phyloP scores from a whole-genome alignment of 2,797 vertebrate genomes.

The Mastacembelus armatus region DNA sequence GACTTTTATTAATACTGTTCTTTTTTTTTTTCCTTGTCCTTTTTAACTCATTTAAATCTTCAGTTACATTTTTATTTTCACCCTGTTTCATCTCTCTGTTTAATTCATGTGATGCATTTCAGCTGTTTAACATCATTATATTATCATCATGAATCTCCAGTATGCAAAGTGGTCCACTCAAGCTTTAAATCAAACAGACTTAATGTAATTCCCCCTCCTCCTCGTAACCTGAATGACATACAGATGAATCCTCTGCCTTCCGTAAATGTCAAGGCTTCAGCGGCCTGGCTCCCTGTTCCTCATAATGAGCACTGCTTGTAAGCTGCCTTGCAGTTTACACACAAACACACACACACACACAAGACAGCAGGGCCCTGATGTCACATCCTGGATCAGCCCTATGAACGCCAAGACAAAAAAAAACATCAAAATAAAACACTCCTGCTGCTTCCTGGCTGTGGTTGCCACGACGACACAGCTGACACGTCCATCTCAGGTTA shows the following conservation, averaged over 20 bases:
- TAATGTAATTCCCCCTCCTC: not conserved
- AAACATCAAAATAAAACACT: conserved; percentile 33
- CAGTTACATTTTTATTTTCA: too few relatives aligned
- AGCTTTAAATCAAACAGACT: too few relatives aligned
- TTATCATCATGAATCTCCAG: too few relatives aligned
- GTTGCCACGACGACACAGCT: conserved; percentile 57
- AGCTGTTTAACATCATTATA: too few relatives aligned
- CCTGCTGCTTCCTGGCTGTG: conserved; percentile 46
- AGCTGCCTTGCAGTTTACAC: conserved; percentile 32
- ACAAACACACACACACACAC: conserved; percentile 51
- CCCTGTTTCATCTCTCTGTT: too few relatives aligned
- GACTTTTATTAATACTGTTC: too few relatives aligned
- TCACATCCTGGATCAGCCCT: conserved; percentile 55
- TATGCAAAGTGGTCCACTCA: too few relatives aligned
- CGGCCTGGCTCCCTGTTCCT: conserved; percentile 23
- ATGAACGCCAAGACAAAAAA: too few relatives aligned
- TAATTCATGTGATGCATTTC: too few relatives aligned
- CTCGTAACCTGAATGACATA: not conserved
- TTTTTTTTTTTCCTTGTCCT: too few relatives aligned
- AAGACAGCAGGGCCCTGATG: conserved; percentile 28
- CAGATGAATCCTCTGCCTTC: conserved; percentile 15
- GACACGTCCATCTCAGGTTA: conserved; percentile 33
- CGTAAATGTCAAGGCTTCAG: conserved; percentile 49
- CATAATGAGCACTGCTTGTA: conserved; percentile 37
- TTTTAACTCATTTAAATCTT: too few relatives aligned